Base-by-base conservation (phyloP, 92 coral and sea anemone species). In the Diadumene lineata region DNA sequence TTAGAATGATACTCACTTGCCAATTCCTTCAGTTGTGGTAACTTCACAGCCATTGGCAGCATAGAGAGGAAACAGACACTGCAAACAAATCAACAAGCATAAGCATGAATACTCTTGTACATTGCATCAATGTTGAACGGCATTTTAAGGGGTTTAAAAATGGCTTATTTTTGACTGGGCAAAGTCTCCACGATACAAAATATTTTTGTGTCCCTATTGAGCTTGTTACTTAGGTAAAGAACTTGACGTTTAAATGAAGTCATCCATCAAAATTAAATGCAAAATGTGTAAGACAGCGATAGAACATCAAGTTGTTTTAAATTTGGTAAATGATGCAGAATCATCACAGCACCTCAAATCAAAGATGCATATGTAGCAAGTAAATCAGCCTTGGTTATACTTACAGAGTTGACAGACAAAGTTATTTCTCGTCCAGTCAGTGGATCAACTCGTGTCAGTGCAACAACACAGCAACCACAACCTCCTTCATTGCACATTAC, bases 401-500 rank as follows among this genome's bases (percentile, higher is more conserved):
- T 74, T 80, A 85, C 89, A 30, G 90, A 85, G 75, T 88, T 88
- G 34, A 88, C 87, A 31, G 93, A 79, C 60, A 73, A 0, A 7
- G 93, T 88, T 31, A 80, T 62, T 0, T 76, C 81, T 22, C 73
- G 67, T 19, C 66, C 80, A n/a, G 87, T 70, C 26, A 23, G 34
- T 0, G 76, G 77, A 58, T 81, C 86, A 46, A 55, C 64, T 68
- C 79, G 84, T n/a, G 90, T 85, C 17, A 88, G 65, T 7, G 93
- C 93, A 29, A 88, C 93, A 61, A 88, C 85, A 55, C 93, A 88
- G 70, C 81, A 80, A 11, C 90, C 90, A 89, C 90, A 85, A 0
- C 90, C 93, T 24, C 84, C 93, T 63, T 89, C 90, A 38, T 81
- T 69, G 44, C 93, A 85, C 85, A 86, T 88, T 68, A 88, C 87